These are phyloP conservation scores for Cassiopea andromeda DNA, from an alignment of 30 jellyfish, hydroid and myxozoan species.

Conservation along the genomic window DNA sequence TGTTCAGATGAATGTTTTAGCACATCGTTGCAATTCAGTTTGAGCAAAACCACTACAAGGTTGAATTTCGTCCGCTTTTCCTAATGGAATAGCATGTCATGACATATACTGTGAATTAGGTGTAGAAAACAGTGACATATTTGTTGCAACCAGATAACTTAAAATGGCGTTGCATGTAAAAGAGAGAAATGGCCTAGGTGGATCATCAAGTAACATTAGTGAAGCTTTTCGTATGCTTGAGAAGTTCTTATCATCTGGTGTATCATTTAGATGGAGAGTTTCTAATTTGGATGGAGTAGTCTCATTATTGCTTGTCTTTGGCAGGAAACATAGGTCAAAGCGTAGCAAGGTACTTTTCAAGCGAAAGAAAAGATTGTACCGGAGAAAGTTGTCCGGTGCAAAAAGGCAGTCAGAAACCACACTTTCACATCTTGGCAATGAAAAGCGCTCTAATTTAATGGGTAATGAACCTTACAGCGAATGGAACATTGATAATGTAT, in stretches of 20 bases:
- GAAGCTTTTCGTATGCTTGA: conserved; percentile 40
- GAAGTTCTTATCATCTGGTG: conserved; percentile 32
- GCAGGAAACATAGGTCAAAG: conserved; percentile 14
- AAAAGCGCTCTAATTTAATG: background rate
- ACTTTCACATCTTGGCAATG: background rate
- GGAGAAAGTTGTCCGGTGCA: background rate
- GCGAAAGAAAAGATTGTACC: background rate
- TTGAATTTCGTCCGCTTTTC: too few species aligned
- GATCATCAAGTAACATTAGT: background rate
- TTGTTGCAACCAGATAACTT: background rate
- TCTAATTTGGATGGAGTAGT: conserved; percentile 60
- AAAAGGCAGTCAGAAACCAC: background rate
- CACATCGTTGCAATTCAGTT: too few species aligned
- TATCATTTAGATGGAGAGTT: conserved; percentile 36
- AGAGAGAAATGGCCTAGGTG: conserved; percentile 17
- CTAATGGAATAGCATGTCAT: too few species aligned
- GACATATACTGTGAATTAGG: too few species aligned
- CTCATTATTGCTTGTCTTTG: conserved; percentile 55
- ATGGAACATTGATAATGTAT: conserved; percentile 23
- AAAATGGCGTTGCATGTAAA: conserved; percentile 8
- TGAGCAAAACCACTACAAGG: too few species aligned
- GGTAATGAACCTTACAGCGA: conserved; percentile 44
- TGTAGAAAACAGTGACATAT: background rate
- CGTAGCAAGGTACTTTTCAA: conserved; percentile 1
- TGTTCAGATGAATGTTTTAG: background rate